Conservation (phyloP, 2,113 vertebrate genomes). For the Polypterus bichir region DNA sequence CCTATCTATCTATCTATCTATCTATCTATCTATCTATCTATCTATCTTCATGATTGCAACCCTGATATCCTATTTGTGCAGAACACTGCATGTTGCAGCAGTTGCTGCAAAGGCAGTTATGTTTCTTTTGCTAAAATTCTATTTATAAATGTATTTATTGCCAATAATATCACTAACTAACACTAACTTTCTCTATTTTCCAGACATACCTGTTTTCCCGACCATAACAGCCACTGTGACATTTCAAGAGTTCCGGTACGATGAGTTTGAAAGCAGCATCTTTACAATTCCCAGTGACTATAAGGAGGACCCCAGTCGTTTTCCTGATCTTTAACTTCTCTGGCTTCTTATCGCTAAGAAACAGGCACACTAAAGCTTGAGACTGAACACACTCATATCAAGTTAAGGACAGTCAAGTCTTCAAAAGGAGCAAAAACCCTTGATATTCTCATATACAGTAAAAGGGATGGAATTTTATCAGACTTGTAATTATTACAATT, state of each 20-base stretch:
- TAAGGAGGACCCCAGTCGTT: slow-evolving; percentile 93
- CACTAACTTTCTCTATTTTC: slow-evolving; percentile 3
- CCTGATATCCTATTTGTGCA: too few relatives aligned
- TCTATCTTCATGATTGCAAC: too few relatives aligned
- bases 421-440: not conserved
- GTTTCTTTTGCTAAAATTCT: not conserved
- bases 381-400: slow-evolving; percentile 24
- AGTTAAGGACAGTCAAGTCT: not conserved
- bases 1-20: too few relatives aligned
- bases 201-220: slow-evolving; percentile 94
- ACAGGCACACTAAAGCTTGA: slow-evolving; percentile 7
- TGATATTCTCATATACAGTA: slow-evolving; percentile 27
- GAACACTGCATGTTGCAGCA: too few relatives aligned
- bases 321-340: slow-evolving; percentile 79
- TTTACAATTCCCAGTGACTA: slow-evolving; percentile 88
- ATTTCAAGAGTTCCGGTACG: slow-evolving; percentile 95
- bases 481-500: slow-evolving; percentile 40
- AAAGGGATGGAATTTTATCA: slow-evolving; percentile 36
- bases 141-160: not conserved
- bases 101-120: too few relatives aligned
- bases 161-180: not conserved
- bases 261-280: slow-evolving; percentile 75
- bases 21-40: too few relatives aligned
- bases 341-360: not conserved
- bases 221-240: slow-evolving; percentile 98